Conservation (phyloP, 2,797 vertebrate species). For the Pachyuromys duprasi region DNA sequence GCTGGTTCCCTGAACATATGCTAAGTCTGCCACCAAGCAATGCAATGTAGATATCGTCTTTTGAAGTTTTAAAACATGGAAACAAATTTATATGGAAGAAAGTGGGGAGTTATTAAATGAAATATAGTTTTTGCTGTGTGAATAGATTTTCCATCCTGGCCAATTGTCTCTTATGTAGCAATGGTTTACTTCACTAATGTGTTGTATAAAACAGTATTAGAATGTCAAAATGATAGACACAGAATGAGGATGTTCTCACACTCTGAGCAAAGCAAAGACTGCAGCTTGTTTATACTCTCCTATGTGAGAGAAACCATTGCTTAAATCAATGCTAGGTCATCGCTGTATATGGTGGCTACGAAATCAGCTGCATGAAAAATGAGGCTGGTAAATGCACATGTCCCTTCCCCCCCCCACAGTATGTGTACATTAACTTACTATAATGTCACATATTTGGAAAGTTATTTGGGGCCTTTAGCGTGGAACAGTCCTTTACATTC, state of each 20-base stretch:
- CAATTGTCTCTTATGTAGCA: too few species aligned
- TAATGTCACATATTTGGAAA: neutral
- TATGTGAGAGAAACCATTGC: neutral
- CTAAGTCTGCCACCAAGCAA: neutral
- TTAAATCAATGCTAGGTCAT: neutral
- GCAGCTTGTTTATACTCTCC: neutral
- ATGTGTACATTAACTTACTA: neutral
- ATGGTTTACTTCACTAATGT: neutral
- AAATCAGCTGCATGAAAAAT: neutral
- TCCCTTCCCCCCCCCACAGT: fast-evolving
- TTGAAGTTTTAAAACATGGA: neutral
- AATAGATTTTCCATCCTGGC: neutral
- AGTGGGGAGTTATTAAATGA: neutral
- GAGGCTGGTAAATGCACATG: neutral
- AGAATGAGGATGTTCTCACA: neutral
- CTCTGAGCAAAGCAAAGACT: neutral
- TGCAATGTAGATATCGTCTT: neutral
- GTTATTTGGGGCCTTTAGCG: neutral
- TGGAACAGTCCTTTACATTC: neutral
- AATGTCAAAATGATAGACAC: neutral
- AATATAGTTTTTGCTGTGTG: neutral
- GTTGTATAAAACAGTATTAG: neutral
- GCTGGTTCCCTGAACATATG: neutral
- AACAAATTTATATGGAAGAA: neutral
- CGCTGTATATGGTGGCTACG: neutral